Conservation (phyloP, 1,140 invertebrate species). For the Dendrolimus kikuchii region DNA sequence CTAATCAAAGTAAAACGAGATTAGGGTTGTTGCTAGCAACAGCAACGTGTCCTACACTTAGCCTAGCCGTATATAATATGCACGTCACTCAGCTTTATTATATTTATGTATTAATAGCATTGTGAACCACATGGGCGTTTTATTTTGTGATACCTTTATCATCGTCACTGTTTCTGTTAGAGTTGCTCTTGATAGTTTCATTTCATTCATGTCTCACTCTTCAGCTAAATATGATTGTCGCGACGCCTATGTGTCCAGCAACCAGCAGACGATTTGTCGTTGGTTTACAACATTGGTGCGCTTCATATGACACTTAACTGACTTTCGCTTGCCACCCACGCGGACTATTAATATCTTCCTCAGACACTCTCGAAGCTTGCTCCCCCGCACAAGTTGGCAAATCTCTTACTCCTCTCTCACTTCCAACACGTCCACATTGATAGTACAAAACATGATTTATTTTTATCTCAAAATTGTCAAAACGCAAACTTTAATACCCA, state of each 20-base stretch:
- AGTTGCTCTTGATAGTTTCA: conserved; percentile 66
- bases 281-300: conserved; percentile 37
- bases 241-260: conserved; percentile 42
- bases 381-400: conserved; percentile 46
- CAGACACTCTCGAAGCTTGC: conserved; percentile 54
- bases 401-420: conserved; percentile 34
- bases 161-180: conserved; percentile 65
- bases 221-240: conserved; percentile 58
- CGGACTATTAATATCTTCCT: conserved; percentile 43
- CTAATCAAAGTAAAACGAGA: conserved; percentile 15
- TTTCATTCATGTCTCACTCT: conserved; percentile 63
- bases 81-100: conserved; percentile 58
- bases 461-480: conserved; percentile 15
- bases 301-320: conserved; percentile 40
- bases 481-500: conserved; percentile 21
- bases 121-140: conserved; percentile 63
- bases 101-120: conserved; percentile 41
- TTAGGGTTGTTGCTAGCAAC: conserved; percentile 38
- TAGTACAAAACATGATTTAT: conserved; percentile 24
- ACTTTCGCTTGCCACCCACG: conserved; percentile 53
- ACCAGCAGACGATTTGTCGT: too few relatives aligned
- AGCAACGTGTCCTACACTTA: conserved; percentile 37
- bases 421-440: conserved; percentile 31
- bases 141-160: conserved; percentile 72
- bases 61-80: conserved; percentile 36